phyloP scores from a whole-genome alignment of 2,113 vertebrate genomes.

The Halcyon senegalensis region DNA sequence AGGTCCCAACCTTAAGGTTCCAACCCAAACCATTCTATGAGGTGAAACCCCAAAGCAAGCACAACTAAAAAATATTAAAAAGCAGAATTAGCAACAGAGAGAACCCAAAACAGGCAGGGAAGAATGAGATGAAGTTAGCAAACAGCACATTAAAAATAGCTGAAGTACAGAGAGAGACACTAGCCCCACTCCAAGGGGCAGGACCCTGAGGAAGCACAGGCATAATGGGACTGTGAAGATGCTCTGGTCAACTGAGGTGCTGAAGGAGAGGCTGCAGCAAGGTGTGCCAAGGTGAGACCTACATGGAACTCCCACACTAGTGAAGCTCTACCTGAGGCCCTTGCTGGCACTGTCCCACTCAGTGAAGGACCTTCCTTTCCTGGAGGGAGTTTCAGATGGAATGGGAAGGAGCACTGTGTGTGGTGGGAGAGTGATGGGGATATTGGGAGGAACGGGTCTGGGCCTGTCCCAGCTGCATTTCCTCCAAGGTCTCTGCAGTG shows the following conservation, averaged over 20 bases:
- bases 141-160: background rate
- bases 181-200: background rate
- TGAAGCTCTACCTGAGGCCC: background rate
- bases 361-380: background rate
- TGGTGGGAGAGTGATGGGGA: background rate
- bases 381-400: background rate
- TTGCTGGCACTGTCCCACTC: background rate
- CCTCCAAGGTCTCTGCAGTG: background rate
- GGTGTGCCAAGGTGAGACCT: background rate
- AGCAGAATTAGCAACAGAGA: background rate
- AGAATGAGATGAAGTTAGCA: background rate
- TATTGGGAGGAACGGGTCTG: background rate
- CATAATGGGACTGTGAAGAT: background rate
- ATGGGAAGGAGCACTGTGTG: background rate
- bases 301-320: rapidly evolving
- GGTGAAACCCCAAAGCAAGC: background rate
- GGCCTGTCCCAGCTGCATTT: rapidly evolving
- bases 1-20: too few relatives aligned
- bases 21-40: background rate
- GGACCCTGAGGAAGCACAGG: rapidly evolving
- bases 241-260: background rate
- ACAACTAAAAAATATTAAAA: background rate
- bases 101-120: background rate
- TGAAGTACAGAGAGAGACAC: background rate
- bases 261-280: background rate